phyloP scores from a whole-genome alignment of 2,797 vertebrate species.

The Bucorvus abyssinicus region DNA sequence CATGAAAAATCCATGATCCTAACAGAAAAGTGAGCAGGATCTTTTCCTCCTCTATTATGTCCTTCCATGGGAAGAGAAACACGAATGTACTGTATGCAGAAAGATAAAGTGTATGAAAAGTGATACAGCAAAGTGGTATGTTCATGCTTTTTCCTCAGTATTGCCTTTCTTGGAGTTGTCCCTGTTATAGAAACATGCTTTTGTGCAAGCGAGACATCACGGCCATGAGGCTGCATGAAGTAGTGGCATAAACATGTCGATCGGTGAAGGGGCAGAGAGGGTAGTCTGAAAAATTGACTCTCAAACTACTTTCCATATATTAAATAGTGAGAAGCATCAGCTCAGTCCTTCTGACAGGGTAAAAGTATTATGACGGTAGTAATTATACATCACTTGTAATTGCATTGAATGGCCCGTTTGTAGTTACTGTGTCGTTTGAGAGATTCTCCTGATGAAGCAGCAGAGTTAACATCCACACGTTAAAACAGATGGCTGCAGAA shows the following conservation, averaged over 20 bases:
- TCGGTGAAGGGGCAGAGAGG: fast-evolving
- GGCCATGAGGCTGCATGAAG: neutral
- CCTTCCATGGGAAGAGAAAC: conserved; percentile 48
- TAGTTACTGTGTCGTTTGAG: neutral
- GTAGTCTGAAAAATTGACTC: neutral
- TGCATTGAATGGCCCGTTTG: neutral
- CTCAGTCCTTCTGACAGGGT: neutral
- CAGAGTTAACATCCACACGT: neutral
- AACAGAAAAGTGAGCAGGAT: neutral
- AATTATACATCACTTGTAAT: neutral
- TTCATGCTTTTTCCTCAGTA: neutral
- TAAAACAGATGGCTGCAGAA: neutral
- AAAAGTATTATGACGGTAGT: neutral
- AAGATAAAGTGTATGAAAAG: neutral
- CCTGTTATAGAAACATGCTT: neutral
- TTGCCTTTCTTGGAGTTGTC: neutral
- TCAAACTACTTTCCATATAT: neutral
- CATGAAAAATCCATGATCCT: neutral
- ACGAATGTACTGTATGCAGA: neutral
- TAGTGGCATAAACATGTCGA: neutral
- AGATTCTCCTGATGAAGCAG: neutral
- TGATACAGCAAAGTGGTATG: neutral
- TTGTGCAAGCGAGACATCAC: neutral
- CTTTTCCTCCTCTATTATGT: neutral
- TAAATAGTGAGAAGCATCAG: neutral